phyloP scores from a whole-genome alignment of 2,797 vertebrate genomes.

The Nannoperca australis region DNA sequence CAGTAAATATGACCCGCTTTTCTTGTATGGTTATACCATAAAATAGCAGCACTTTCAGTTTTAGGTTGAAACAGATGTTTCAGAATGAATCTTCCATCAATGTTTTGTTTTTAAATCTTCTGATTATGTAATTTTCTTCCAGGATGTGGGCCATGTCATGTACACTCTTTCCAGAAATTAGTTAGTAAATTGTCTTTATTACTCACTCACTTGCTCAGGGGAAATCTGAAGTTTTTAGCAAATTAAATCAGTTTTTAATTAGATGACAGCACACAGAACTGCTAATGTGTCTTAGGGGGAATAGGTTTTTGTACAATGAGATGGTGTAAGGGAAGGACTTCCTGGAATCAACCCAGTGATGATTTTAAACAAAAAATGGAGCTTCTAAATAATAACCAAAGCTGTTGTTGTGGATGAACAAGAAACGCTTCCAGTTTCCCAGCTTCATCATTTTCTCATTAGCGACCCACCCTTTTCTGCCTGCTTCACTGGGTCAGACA shows the following conservation, averaged over 20 bases:
- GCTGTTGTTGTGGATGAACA: slow-evolving; percentile 1
- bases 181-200: slow-evolving; percentile 44
- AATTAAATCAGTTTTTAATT: slow-evolving; percentile 59
- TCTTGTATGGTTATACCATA: neutral
- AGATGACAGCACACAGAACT: slow-evolving; percentile 44
- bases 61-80: neutral
- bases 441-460: slow-evolving; percentile 36
- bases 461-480: slow-evolving; percentile 14
- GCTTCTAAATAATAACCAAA: slow-evolving; percentile 3
- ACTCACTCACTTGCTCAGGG: slow-evolving; percentile 20
- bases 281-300: slow-evolving; percentile 19
- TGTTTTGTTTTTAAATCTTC: slow-evolving; percentile 13
- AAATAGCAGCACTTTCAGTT: neutral
- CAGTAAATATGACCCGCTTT: neutral
- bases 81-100: neutral
- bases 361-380: neutral
- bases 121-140: slow-evolving; percentile 6
- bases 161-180: slow-evolving; percentile 21
- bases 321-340: neutral
- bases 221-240: slow-evolving; percentile 51
- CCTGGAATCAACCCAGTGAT: slow-evolving; percentile 8
- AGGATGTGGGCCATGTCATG: slow-evolving; percentile 4
- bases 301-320: neutral
- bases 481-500: slow-evolving; percentile 20
- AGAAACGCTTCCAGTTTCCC: slow-evolving; percentile 13